A percentile compares a stretch with the other conserved stretches of the same genome.
Conservation (phyloP, 1,140 invertebrate species). For the Lineus longissimus region DNA sequence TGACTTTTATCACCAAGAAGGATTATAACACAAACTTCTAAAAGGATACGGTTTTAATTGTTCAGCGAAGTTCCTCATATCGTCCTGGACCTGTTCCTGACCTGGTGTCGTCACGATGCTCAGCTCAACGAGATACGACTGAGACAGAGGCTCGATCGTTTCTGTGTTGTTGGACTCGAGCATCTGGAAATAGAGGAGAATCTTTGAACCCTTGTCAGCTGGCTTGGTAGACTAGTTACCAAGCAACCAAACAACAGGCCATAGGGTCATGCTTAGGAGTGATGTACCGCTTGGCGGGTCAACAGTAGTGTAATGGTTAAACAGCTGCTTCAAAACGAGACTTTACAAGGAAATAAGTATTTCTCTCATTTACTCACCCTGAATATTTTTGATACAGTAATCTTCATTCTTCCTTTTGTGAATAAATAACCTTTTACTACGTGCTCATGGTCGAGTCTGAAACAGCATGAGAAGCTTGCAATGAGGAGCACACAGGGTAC, state of each 20-base stretch:
- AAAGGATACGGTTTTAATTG: conserved; percentile 75
- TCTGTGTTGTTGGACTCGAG: conserved; percentile 61
- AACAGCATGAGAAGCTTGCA: conserved; percentile 19
- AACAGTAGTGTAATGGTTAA: too few relatives aligned
- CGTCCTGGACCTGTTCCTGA: conserved; percentile 84
- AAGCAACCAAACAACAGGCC: too few relatives aligned
- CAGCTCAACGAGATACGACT: conserved; percentile 90
- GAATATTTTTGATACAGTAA: conserved; percentile 91
- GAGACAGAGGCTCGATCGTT: conserved; percentile 77
- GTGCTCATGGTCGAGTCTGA: conserved; percentile 81
- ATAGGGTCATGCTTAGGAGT: too few relatives aligned
- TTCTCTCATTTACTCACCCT: too few relatives aligned
- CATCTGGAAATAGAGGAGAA: conserved; percentile 56
- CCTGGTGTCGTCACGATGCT: conserved; percentile 89
- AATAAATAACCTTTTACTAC: conserved; percentile 93
- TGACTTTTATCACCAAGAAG: too few relatives aligned
- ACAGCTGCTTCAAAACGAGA: too few relatives aligned
- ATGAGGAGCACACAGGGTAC: too few relatives aligned
- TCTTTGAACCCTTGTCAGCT: too few relatives aligned
- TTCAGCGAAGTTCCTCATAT: conserved; percentile 93
- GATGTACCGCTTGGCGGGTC: too few relatives aligned
- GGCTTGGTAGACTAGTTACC: too few relatives aligned
- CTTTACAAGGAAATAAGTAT: too few relatives aligned
- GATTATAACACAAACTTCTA: too few relatives aligned
- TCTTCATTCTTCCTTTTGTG: conserved; percentile 93